Percentiles rank a stretch among this genome's conserved stretches.
Evolutionary conservation across 1,140 invertebrate genomes (phyloP).

Genomic region (Oedothorax gibbosus): DNA sequence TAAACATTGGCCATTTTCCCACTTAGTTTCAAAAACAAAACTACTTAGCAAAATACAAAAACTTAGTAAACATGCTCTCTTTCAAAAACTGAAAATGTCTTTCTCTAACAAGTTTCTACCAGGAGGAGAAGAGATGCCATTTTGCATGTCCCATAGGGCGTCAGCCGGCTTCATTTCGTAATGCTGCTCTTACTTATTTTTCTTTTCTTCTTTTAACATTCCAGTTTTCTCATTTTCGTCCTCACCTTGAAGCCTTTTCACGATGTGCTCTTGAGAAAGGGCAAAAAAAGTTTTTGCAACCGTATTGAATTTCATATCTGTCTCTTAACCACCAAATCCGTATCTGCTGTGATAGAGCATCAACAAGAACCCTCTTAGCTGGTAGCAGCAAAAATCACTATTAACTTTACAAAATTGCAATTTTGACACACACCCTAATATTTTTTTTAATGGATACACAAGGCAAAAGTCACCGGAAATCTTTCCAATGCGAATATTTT

Average conservation of each 20-base stretch:
- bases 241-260: background rate
- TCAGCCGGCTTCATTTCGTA: constrained; percentile 15
- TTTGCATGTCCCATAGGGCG: constrained; percentile 17
- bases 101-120: background rate
- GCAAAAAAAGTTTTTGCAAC: background rate
- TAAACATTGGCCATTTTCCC: background rate
- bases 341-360: background rate
- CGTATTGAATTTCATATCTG: background rate
- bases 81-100: background rate
- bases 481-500: too few species aligned
- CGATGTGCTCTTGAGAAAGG: background rate
- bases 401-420: too few species aligned
- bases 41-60: background rate
- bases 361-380: background rate
- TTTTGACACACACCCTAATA: too few species aligned
- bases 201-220: background rate
- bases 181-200: background rate
- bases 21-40: background rate
- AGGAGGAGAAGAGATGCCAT: too few species aligned
- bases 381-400: background rate
- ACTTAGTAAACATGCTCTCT: background rate
- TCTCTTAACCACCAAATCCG: background rate
- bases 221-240: background rate
- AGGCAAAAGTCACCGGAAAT: too few species aligned
- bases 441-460: too few species aligned